phyloP scores from a whole-genome alignment of 2,113 vertebrate species.

The Pygoscelis antarcticus region DNA sequence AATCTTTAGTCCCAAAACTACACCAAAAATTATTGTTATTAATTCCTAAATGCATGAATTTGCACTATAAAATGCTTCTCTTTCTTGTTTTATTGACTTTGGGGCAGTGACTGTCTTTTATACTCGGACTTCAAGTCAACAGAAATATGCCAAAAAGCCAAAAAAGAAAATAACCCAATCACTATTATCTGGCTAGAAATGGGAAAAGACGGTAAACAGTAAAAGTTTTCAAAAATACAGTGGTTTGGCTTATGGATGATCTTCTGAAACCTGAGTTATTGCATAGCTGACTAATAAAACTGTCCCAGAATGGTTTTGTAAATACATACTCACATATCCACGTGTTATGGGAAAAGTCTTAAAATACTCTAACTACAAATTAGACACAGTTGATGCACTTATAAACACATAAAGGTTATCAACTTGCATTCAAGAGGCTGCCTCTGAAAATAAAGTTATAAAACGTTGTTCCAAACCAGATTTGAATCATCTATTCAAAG shows the following conservation, averaged over 20 bases:
- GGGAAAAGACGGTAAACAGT: not conserved
- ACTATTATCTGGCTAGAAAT: not conserved
- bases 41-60: not conserved
- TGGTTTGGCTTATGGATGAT: not conserved
- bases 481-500: not conserved
- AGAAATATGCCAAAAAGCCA: not conserved
- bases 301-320: not conserved
- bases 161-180: not conserved
- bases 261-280: not conserved
- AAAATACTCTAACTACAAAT: not conserved
- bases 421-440: not conserved
- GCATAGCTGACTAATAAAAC: not conserved
- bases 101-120: not conserved
- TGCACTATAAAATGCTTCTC: not conserved
- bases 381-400: not conserved
- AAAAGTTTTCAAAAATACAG: not conserved
- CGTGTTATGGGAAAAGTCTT: not conserved
- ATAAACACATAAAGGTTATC: not conserved
- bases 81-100: not conserved
- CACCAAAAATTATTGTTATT: not conserved
- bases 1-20: not conserved
- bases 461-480: not conserved
- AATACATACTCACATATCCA: not conserved
- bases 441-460: not conserved
- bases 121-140: not conserved